These are phyloP conservation scores for Tetrao urogallus DNA, from an alignment of 2,113 vertebrate genomes.

Conservation along the genomic window DNA sequence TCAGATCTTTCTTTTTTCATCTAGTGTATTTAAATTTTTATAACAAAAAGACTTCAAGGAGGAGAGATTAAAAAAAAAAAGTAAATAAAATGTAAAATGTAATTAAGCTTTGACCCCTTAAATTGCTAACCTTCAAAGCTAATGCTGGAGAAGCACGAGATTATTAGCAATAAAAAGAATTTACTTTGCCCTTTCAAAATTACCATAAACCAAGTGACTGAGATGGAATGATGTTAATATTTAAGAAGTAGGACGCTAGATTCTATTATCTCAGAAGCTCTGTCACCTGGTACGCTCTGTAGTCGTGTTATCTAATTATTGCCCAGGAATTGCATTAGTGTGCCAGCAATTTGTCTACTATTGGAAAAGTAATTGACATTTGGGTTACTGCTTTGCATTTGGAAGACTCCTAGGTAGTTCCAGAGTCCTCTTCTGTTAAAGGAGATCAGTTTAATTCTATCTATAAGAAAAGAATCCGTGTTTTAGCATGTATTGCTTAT, in stretches of 20 bases:
- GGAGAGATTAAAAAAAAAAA: conserved; percentile 65
- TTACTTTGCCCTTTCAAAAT: conserved; percentile 84
- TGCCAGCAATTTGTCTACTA: conserved; percentile 82
- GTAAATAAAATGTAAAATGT: conserved; percentile 69
- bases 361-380: conserved; percentile 84
- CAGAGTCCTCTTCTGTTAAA: conserved; percentile 77
- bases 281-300: conserved; percentile 84
- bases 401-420: conserved; percentile 75
- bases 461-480: conserved; percentile 46
- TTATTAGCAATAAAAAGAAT: conserved; percentile 86
- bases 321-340: conserved; percentile 82
- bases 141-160: conserved; percentile 74
- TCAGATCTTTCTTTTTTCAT: not conserved
- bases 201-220: conserved; percentile 83
- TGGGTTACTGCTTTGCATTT: conserved; percentile 81
- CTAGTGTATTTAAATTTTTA: conserved; percentile 19
- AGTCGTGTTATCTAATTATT: conserved; percentile 86
- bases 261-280: conserved; percentile 84
- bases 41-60: conserved; percentile 53
- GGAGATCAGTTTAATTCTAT: conserved; percentile 75
- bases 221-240: conserved; percentile 85
- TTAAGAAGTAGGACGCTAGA: conserved; percentile 83
- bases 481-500: conserved; percentile 37
- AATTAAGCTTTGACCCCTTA: conserved; percentile 77
- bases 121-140: conserved; percentile 82